Evolutionary conservation across 2,888 invertebrate species (phyloP).

Genomic region (Alentia gelatinosa): DNA sequence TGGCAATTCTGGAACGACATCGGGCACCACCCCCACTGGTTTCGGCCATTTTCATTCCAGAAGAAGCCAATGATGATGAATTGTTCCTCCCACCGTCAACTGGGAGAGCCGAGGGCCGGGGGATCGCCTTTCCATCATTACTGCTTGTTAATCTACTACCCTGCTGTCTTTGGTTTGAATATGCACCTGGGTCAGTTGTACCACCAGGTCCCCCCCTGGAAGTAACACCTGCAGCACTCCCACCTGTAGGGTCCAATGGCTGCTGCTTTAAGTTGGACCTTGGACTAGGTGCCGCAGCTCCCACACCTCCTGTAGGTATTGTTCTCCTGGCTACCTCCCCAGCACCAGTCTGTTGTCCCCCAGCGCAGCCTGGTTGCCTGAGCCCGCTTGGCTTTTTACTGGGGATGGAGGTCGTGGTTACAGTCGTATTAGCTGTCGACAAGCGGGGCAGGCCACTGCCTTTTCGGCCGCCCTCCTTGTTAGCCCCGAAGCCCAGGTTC

Average conservation of each 20-base stretch:
- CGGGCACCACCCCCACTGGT: too few species aligned
- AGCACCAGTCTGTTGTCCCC: not conserved
- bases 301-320: not conserved
- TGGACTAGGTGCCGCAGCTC: too few species aligned
- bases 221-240: not conserved
- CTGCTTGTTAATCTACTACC: not conserved
- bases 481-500: not conserved
- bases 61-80: not conserved
- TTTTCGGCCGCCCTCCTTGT: conserved; percentile 4
- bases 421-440: conserved; percentile 10
- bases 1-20: not conserved
- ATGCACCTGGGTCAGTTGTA: not conserved
- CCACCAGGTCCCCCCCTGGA: not conserved
- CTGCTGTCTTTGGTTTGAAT: not conserved
- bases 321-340: not conserved
- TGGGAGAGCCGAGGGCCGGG: conserved; percentile 3
- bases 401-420: conserved; percentile 1
- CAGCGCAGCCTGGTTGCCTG: not conserved
- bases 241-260: not conserved
- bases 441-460: conserved; percentile 12
- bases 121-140: conserved; percentile 9
- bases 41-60: not conserved
- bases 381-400: not conserved
- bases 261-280: not conserved
- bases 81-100: not conserved